Base-by-base conservation (phyloP, 2,797 vertebrate genomes). In the Gobionotothen gibberifrons region DNA sequence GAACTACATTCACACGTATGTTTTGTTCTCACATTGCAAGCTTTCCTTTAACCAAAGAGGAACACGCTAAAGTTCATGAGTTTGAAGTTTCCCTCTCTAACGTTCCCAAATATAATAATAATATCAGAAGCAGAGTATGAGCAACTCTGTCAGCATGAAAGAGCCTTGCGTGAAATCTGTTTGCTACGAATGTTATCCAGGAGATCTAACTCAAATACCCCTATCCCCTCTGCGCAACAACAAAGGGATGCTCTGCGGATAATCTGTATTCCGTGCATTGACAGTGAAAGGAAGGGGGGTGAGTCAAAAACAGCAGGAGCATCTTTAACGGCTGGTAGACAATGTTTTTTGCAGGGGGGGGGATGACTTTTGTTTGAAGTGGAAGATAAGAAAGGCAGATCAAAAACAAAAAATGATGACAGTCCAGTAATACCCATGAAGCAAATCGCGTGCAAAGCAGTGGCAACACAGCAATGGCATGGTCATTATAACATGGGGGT, bases 171-270 rank as follows among this genome's bases (percentile, higher is more conserved):
- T 90, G 91, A 91, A 90, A 92, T 88, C 83, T 88, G 71, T 87
- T 82, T 75, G 69, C 85, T 90, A 42, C 72, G 11, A 90, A 90
- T 86, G 84, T 89, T 93, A 95, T 94, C 94, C 82, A 69, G 72
- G 76, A 82, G 79, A 93, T 94, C 90, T 92, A 82, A 92, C 79
- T 87, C 86, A 95, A 94, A 94, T 95, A 95, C 95, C 95, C 92
- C 15, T 82, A 95, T 95, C 76, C 64, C 85, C 87, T 73, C 79
- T 74, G 60, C 79, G 81, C 82, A 87, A 89, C 91, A 94, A 94
- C 94, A 94, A 95, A 95, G 89, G 78, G 87, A 78, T 69, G 90
- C 72, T 78, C 81, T 56, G 78, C 79, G 78, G 92, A 88, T 93
- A 87, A 93, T 94, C 93, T 93, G 82, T 70, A 91, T 95, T 87